Percentiles rank a stretch among this genome's conserved stretches.
These are phyloP conservation scores for Temnothorax ravouxi DNA, from an alignment of 2,888 invertebrate genomes.

Conservation along the genomic window DNA sequence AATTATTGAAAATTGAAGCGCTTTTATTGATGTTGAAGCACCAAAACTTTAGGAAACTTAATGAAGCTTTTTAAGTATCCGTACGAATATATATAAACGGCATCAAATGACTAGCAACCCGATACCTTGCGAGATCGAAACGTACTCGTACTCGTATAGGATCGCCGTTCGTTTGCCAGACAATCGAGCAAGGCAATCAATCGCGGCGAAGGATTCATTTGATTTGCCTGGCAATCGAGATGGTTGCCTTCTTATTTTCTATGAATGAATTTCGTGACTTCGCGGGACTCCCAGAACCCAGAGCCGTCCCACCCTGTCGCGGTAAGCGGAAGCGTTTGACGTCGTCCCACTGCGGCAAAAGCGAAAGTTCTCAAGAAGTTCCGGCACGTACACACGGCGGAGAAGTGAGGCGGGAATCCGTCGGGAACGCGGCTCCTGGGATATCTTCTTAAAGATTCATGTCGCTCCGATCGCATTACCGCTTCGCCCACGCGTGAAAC, in stretches of 20 bases:
- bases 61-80: neutral
- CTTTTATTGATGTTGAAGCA: neutral
- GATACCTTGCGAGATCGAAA: neutral
- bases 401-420: neutral
- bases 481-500: neutral
- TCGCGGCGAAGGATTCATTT: neutral
- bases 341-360: constrained; percentile 47
- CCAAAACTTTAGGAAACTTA: neutral
- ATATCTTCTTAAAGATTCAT: constrained; percentile 41
- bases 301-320: neutral
- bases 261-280: constrained; percentile 23
- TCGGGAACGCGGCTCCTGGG: neutral
- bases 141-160: neutral
- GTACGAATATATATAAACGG: neutral
- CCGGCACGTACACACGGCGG: constrained; percentile 34
- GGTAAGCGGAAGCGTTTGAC: constrained; percentile 35
- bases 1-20: constrained; percentile 4
- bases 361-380: constrained; percentile 52
- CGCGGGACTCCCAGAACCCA: neutral
- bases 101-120: neutral
- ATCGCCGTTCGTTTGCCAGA: neutral
- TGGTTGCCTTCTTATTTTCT: neutral
- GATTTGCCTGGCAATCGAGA: neutral
- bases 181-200: neutral
- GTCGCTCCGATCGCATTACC: constrained; percentile 30